Base-by-base conservation (phyloP, 2,888 invertebrate genomes). In the Pecten maximus region DNA sequence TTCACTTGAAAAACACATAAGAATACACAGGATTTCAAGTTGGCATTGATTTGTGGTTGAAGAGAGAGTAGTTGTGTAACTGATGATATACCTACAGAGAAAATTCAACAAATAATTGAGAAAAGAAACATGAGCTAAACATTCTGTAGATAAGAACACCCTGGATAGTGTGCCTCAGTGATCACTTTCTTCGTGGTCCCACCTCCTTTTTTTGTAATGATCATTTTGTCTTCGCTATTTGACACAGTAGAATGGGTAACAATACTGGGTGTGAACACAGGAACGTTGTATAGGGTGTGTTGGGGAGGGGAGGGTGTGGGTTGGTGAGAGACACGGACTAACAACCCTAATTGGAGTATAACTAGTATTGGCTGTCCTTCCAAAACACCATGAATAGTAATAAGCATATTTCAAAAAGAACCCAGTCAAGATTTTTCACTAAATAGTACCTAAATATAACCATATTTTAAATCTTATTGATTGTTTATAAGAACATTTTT, bases 311-410 rank as follows among this genome's bases (percentile, higher is more conserved):
- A 35, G 74, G 28, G 35, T 35, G 74, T 74, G 74, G 74, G 74
- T 28, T 2, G 74, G 74, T 28, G 35, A 74, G 74, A 35, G 74
- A 28, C 4, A 74, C 74, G n/a, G 54, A 28, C 74, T 28, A 10
- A 8, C 74, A 74, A 54, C 74, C 35, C 74, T 74, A 74, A 74
- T 74, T 74, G 35, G 74, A 74, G 74, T 74, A 74, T 74, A 74
- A 74, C 74, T 74, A 74, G 74, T 74, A 74, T 74, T 35, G 8
- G 35, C 28, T 74, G 74, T 74, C 6, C 74, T 28, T 35, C 35
- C 6, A 12, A 74, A 74, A 74, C 35, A 6, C 74, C 35, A 74
- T 74, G 74, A 74, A 74, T 74, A 74, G 16, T 74, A 74, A 74
- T 74, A 74, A 74, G 74, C 74, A 74, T 35, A 35, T 74, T 74